Base-by-base conservation (phyloP, 2,113 vertebrate genomes). In the Trogon melanurus region DNA sequence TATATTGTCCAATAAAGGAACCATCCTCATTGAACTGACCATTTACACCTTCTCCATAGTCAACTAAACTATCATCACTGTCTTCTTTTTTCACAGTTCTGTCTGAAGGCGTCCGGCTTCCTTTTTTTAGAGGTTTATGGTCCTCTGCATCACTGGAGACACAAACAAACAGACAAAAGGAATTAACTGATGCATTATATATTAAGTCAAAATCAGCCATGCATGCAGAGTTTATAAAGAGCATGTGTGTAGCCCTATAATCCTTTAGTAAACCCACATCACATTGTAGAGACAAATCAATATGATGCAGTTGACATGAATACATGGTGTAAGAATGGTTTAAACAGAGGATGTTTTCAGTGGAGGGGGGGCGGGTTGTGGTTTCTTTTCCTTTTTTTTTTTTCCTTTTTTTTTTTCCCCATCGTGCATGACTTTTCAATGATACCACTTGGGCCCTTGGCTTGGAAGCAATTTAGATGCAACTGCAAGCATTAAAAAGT, bases 11-110 rank as follows among this genome's bases (percentile, higher is more conserved):
- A 91, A 99, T 99, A 98, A 99, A 99, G 41, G 99, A 99, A 96
- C 99, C 99, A 85, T 99, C 99, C 97, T 99, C 99, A 97, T 99
- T 99, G 98, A 99, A 99, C 97, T 99, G 99, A 88, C 99, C 99
- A 51, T 99, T 99, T 95, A 99, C 99, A 74, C 99, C 99, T 97
- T 99, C 99, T 89, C 99, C 99, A 98, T 99, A 99, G 98, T 99
- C 99, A 98, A 99, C 99, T 98, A 99, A 98, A 98, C 99, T 99
- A 97, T 99, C 99, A 92, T 99, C 99, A 91, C 99, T 99, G 95
- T 99, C 99, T 94, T 99, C 99, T 89, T 99, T 98, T 98, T 99
- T 99, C 98, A 99, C 99, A 96, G 99, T 99, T 95, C 99, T 99
- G 95, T 99, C 99, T 96, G 99, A 99, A 76, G 99, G 99, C 53